Evolutionary conservation across 2,797 vertebrate genomes (phyloP), one percentile per base, ranked within the genome.

Genomic region (Gila robusta): DNA sequence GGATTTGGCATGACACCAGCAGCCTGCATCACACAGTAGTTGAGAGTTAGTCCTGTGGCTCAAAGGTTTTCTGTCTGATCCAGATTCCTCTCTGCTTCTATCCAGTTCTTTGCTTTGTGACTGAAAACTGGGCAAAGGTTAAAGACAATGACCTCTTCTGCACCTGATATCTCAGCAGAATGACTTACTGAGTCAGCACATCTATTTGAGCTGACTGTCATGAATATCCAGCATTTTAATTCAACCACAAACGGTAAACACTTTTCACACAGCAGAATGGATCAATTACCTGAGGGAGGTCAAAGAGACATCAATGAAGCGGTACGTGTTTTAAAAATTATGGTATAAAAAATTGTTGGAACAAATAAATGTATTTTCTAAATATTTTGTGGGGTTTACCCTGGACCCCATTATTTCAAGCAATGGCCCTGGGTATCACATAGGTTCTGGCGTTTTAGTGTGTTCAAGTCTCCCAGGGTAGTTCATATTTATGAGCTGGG

Each of bases 201-300:
- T 67, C 32, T 21, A 32, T 67, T 35, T 83, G 32, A 72, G 82
- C 73, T 41, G 66, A 79, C 49, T 17, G 52, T 77, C 72, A 74
- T 74, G 62, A 59, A 84, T 23, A 85, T 79, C 66, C 83, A 69
- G 26, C 66, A 56, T 59, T 85, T 79, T 71, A 62, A 69, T 85
- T 71, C 47, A 79, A 10, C 64, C 74, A 23, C n/a, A 59, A 54
- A 77, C 16, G 3, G 35, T 64, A 71, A 82, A 82, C 70, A 32
- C 70, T 4, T 69, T 81, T 52, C 62, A 81, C 62, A 49, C 1
- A 14, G 66, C 26, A 49, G 17, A 26, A 37, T n/a, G 41, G 62
- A 52, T 81, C 81, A 6, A 35, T 23, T 49, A 56, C 23, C n/a
- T 14, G 11, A 37, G 52, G 54, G 81, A 79, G 73, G 64, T 85